phyloP scores from a whole-genome alignment of 1,140 invertebrate genomes.

The Atta colombica region DNA sequence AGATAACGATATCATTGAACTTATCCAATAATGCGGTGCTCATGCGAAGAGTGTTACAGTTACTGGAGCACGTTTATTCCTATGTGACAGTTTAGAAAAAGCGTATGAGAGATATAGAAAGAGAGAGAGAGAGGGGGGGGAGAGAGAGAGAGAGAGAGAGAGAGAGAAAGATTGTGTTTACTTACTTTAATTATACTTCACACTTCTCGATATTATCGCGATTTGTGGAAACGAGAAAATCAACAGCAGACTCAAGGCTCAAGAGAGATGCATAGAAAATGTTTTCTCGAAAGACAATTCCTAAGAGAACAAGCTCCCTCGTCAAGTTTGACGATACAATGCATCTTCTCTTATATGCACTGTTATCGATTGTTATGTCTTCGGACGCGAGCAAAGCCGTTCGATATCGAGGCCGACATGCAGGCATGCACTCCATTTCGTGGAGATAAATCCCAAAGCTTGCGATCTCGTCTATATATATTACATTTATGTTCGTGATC shows the following conservation, averaged over 20 bases:
- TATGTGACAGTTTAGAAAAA: neutral
- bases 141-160: neutral
- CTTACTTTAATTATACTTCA: neutral
- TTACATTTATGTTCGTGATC: neutral
- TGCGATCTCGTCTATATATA: neutral
- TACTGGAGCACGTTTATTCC: no score
- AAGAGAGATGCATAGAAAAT: no score
- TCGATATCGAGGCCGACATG: constrained; percentile 29
- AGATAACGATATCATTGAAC: constrained; percentile 46
- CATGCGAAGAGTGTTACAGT: constrained; percentile 5
- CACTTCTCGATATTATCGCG: neutral
- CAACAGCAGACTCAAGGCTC: no score
- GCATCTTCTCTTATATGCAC: neutral
- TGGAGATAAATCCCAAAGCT: neutral
- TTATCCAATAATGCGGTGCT: constrained; percentile 41
- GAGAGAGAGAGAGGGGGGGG: neutral
- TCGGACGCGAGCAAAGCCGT: neutral
- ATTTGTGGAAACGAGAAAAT: neutral
- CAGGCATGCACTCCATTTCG: constrained; percentile 10
- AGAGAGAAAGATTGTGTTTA: neutral
- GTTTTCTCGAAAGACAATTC: neutral
- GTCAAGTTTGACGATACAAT: neutral
- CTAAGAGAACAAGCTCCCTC: neutral
- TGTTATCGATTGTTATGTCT: constrained; percentile 19
- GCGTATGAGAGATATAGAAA: neutral